These are phyloP conservation scores for Melanotaenia parkinsoni DNA, from an alignment of 2,797 vertebrate species.

Conservation along the genomic window DNA sequence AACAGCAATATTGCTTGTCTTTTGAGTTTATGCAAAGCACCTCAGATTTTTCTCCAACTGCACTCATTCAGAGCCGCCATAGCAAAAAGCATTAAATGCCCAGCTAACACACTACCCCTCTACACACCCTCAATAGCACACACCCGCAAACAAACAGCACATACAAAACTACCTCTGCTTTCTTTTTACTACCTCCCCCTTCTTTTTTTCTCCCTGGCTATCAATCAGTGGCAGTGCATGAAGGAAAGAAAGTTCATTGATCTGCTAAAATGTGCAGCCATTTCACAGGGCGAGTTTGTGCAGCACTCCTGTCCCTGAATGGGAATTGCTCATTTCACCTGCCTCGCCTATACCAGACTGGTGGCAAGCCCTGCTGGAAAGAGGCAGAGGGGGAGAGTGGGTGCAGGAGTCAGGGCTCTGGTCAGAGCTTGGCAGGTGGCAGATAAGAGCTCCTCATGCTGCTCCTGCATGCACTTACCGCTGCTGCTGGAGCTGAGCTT, in stretches of 20 bases:
- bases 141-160: constrained; percentile 27
- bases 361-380: constrained; percentile 58
- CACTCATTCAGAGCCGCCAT: constrained; percentile 80
- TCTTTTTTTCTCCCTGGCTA: constrained; percentile 70
- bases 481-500: constrained; percentile 39
- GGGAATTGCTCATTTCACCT: constrained; percentile 81
- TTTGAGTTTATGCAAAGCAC: constrained; percentile 79
- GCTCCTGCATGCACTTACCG: constrained; percentile 50
- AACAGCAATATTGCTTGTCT: constrained; percentile 75
- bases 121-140: constrained; percentile 23
- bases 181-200: constrained; percentile 15
- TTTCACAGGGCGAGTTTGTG: constrained; percentile 66
- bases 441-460: constrained; percentile 72
- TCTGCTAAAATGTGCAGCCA: constrained; percentile 79
- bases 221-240: constrained; percentile 82
- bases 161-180: constrained; percentile 22
- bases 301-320: neutral
- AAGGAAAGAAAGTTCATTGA: constrained; percentile 72
- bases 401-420: constrained; percentile 58
- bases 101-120: constrained; percentile 77
- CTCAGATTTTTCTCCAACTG: constrained; percentile 85
- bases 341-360: constrained; percentile 60
- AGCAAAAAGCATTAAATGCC: constrained; percentile 88
- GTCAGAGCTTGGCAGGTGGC: constrained; percentile 70
- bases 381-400: constrained; percentile 24